These are phyloP conservation scores for Typhlichthys subterraneus DNA, from an alignment of 2,797 vertebrate species.

Conservation along the genomic window DNA sequence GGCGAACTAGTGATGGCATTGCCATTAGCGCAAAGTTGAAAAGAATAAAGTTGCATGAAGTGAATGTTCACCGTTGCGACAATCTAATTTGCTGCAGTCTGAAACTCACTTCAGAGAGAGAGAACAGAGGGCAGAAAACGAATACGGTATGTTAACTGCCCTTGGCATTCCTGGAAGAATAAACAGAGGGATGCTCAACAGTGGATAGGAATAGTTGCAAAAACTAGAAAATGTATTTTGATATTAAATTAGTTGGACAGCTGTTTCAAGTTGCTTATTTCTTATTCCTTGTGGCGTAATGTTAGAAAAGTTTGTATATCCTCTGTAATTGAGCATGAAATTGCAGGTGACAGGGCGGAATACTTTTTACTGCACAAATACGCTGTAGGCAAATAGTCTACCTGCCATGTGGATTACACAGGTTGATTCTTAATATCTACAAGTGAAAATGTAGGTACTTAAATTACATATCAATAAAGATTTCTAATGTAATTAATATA, in stretches of 20 bases:
- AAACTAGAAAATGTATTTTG: conserved; percentile 27
- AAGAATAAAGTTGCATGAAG: conserved; percentile 40
- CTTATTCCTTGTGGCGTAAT: conserved; percentile 21
- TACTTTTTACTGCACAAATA: conserved; percentile 24
- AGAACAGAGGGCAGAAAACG: conserved; percentile 1
- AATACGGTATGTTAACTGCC: conserved; percentile 24
- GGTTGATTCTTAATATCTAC: background rate
- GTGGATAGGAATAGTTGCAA: conserved; percentile 7
- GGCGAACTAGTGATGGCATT: background rate
- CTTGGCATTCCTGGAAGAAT: conserved; percentile 24
- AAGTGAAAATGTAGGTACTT: conserved; percentile 10
- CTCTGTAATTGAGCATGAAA: conserved; percentile 60
- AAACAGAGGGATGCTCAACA: conserved; percentile 27
- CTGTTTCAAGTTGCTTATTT: conserved; percentile 31
- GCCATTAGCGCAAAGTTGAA: background rate
- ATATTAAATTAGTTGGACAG: conserved; percentile 43
- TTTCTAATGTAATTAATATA: background rate
- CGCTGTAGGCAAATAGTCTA: conserved; percentile 31
- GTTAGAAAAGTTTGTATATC: conserved; percentile 39
- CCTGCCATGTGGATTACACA: conserved; percentile 38
- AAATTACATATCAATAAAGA: too few species aligned
- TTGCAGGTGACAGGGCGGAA: conserved; percentile 50
- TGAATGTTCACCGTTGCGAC: conserved; percentile 25
- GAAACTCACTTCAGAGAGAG: conserved; percentile 32
- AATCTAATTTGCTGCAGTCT: conserved; percentile 19